Conservation (phyloP, 1,140 invertebrate genomes). For the Hirudo medicinalis region DNA sequence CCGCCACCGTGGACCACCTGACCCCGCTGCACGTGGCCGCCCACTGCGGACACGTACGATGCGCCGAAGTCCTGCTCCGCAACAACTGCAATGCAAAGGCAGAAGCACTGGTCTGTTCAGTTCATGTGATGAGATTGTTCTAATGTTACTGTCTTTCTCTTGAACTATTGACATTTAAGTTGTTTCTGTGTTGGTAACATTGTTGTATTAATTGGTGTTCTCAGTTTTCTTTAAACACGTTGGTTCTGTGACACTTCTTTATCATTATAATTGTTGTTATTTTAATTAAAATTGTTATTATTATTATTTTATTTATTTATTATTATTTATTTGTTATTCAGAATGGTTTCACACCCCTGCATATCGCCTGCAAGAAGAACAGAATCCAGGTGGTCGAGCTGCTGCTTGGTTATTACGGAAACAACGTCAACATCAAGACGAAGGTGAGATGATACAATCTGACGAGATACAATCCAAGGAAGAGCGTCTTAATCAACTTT, state of each 20-base stretch:
- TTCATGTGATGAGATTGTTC: constrained; percentile 7
- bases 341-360: constrained; percentile 87
- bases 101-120: constrained; percentile 26
- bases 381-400: constrained; percentile 76
- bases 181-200: too few relatives aligned
- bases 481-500: constrained; percentile 19
- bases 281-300: neutral
- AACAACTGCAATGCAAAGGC: constrained; percentile 52
- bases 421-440: constrained; percentile 74
- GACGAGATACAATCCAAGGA: too few relatives aligned
- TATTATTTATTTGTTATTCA: constrained; percentile 5
- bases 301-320: too few relatives aligned
- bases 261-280: too few relatives aligned
- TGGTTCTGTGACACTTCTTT: too few relatives aligned
- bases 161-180: too few relatives aligned
- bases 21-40: constrained; percentile 95
- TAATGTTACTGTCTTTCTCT: neutral
- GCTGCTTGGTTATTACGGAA: constrained; percentile 78
- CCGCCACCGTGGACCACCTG: constrained; percentile 96
- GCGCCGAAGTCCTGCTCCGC: constrained; percentile 79
- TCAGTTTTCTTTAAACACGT: too few relatives aligned
- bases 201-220: too few relatives aligned
- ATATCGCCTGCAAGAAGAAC: constrained; percentile 95
- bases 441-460: too few relatives aligned
- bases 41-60: constrained; percentile 73